These are phyloP conservation scores for Mus minutoides DNA, from an alignment of 2,797 vertebrate species.

Conservation along the genomic window DNA sequence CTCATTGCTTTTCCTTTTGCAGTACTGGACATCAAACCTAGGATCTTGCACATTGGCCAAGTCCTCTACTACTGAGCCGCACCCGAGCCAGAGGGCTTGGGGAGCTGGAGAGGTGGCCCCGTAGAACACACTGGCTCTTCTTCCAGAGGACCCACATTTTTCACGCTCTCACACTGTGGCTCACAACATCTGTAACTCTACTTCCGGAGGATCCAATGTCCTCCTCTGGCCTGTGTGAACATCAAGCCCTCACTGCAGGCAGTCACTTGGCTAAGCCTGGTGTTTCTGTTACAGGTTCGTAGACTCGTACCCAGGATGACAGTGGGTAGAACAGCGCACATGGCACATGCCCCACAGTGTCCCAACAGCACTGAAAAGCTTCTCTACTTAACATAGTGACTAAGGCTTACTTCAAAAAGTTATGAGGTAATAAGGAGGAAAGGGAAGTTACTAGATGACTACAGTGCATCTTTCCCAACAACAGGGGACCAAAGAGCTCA, in stretches of 20 bases:
- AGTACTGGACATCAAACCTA: background rate
- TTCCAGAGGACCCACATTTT: background rate
- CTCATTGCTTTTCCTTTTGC: background rate
- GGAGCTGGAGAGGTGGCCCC: background rate
- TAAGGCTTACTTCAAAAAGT: slow-evolving; percentile 3
- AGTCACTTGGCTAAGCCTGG: background rate
- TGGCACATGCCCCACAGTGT: background rate
- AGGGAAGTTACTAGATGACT: background rate
- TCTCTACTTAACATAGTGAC: background rate
- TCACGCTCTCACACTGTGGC: no score
- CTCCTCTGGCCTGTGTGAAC: background rate
- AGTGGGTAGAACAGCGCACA: background rate
- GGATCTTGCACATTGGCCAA: background rate
- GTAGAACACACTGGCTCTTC: background rate
- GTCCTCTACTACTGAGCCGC: background rate
- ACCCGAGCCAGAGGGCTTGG: background rate
- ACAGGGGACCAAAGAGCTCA: slow-evolving; percentile 1
- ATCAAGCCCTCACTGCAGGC: background rate
- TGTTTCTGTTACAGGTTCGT: background rate
- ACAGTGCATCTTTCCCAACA: slow-evolving; percentile 14
- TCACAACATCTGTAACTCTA: background rate
- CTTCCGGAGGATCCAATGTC: background rate
- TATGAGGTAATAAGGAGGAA: background rate
- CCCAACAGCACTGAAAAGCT: background rate
- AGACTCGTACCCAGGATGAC: background rate